Evolutionary conservation across 2,113 vertebrate genomes (phyloP).

Genomic region (Tupaia tana): DNA sequence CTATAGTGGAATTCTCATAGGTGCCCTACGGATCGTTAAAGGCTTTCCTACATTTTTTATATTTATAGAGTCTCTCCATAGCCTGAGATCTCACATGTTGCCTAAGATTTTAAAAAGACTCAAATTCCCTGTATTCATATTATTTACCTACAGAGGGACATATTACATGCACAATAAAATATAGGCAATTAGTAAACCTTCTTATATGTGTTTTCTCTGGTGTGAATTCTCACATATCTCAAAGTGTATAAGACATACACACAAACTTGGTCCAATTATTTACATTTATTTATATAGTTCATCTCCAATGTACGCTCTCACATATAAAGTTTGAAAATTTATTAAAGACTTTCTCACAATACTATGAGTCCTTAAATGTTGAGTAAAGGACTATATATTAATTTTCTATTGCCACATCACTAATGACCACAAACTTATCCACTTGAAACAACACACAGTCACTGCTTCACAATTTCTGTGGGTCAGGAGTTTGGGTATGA

Average conservation of each 20-base stretch:
- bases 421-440: not conserved
- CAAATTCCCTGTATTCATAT: not conserved
- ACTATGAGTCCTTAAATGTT: not conserved
- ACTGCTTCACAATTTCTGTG: not conserved
- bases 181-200: not conserved
- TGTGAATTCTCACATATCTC: not conserved
- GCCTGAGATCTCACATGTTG: not conserved
- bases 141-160: not conserved
- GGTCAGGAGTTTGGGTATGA: not conserved
- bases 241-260: not conserved
- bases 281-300: not conserved
- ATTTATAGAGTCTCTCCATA: not conserved
- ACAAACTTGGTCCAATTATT: not conserved
- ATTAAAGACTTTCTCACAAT: not conserved
- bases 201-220: not conserved
- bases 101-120: not conserved
- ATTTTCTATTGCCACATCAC: not conserved
- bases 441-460: not conserved
- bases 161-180: not conserved
- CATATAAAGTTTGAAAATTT: conserved; percentile 9
- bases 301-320: not conserved
- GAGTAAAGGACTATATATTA: not conserved
- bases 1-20: not conserved
- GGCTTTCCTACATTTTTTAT: not conserved
- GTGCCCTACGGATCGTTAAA: not conserved